Percentiles rank a stretch among this genome's conserved stretches.
Evolutionary conservation across 2,113 vertebrate genomes (phyloP).

Genomic region (Marmota monax): DNA sequence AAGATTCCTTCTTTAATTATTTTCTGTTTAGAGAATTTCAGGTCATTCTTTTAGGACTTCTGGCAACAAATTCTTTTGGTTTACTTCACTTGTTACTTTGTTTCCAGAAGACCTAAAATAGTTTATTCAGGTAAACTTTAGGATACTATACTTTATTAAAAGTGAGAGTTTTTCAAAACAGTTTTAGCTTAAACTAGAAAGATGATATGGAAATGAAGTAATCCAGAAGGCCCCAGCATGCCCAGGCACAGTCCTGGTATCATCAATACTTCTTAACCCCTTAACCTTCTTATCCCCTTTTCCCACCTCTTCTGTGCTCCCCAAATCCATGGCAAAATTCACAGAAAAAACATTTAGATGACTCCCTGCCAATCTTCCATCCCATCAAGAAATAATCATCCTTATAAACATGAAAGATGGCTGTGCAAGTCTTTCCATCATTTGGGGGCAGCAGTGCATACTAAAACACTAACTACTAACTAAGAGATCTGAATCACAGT

Average conservation of each 20-base stretch:
- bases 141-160: not conserved
- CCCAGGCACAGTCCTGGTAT: not conserved
- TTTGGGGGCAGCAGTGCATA: not conserved
- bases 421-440: not conserved
- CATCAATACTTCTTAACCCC: no score
- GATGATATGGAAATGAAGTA: not conserved
- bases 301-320: not conserved
- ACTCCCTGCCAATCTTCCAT: not conserved
- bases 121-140: not conserved
- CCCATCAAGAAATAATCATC: not conserved
- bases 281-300: not conserved
- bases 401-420: rapidly evolving
- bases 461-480: not conserved
- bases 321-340: not conserved
- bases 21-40: not conserved
- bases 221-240: not conserved
- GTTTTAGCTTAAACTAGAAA: constrained; percentile 16
- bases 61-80: not conserved
- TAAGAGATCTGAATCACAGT: not conserved
- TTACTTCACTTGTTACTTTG: not conserved
- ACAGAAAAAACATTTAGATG: rapidly evolving
- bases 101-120: not conserved
- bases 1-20: not conserved
- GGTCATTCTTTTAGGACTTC: not conserved
- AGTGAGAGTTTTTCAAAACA: not conserved